phyloP scores from a whole-genome alignment of 2,888 invertebrate genomes.

The Hydriomena furcata region DNA sequence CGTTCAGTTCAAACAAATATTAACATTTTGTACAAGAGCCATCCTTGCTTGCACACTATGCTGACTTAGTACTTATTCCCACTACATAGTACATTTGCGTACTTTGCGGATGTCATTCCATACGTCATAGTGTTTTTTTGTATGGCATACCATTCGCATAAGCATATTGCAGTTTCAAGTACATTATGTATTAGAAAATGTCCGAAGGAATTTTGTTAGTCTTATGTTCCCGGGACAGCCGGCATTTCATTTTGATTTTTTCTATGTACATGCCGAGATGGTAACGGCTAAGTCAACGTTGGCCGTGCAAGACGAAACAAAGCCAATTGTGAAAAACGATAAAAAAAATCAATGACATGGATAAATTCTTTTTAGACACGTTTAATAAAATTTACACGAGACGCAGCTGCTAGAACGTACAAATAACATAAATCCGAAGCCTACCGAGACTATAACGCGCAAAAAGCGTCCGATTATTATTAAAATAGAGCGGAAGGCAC shows the following conservation, averaged over 20 bases:
- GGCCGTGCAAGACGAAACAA: conserved; percentile 39
- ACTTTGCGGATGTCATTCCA: too few species aligned
- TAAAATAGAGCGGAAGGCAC: conserved; percentile 63
- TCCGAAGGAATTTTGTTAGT: too few species aligned
- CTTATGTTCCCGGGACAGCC: too few species aligned
- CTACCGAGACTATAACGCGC: conserved; percentile 75
- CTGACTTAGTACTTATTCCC: background rate
- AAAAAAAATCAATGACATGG: conserved; percentile 56
- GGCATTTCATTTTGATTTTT: background rate
- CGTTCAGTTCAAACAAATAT: conserved; percentile 44
- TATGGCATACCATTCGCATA: too few species aligned
- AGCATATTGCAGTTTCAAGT: too few species aligned
- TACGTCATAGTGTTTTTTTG: too few species aligned
- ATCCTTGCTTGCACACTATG: conserved; percentile 37
- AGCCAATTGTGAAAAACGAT: conserved; percentile 39
- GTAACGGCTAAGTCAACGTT: background rate
- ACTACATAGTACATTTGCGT: too few species aligned
- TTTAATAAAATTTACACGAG: conserved; percentile 76
- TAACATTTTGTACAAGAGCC: conserved; percentile 42
- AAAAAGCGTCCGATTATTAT: conserved; percentile 78
- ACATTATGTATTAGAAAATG: too few species aligned
- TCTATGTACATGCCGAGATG: background rate
- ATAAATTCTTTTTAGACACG: conserved; percentile 57
- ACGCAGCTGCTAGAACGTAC: conserved; percentile 69
- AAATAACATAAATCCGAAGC: conserved; percentile 69